A percentile compares a stretch with the other conserved stretches of the same genome.
Conservation (phyloP, 2,113 vertebrate genomes). For the Eulemur rufifrons region DNA sequence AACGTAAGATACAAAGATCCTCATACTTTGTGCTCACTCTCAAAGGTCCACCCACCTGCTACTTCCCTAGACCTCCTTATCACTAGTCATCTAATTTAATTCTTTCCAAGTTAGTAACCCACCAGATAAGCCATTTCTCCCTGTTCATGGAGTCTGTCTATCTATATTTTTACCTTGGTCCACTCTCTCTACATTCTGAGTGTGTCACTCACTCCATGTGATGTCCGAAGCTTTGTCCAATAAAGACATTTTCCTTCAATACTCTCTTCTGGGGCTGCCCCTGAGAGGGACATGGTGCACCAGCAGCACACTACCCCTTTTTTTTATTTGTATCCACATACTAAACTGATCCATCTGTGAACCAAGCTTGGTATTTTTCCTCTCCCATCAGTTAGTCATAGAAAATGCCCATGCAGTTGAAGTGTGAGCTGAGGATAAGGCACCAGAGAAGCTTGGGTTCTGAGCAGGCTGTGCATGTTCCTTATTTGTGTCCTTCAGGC, state of each 20-base stretch:
- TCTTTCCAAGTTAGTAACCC: neutral
- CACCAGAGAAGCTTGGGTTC: neutral
- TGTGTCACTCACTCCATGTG: neutral
- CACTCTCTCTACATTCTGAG: neutral
- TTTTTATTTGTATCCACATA: neutral
- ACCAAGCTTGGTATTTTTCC: neutral
- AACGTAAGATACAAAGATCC: neutral
- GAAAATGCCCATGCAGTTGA: neutral
- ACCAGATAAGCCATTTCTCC: neutral
- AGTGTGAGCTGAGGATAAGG: neutral
- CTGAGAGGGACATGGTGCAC: accelerated
- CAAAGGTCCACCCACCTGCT: neutral
- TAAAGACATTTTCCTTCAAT: neutral
- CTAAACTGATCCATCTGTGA: neutral
- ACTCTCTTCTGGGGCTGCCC: neutral
- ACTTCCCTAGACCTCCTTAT: neutral
- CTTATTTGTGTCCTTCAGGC: neutral
- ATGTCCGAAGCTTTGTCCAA: neutral
- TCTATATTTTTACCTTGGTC: neutral
- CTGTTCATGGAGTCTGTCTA: neutral
- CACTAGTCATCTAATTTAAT: neutral
- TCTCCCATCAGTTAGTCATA: neutral
- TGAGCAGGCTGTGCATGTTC: neutral
- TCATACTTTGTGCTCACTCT: neutral
- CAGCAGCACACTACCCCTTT: neutral